Evolutionary conservation across 2,113 vertebrate genomes (phyloP), one percentile per base, ranked within the genome.

Genomic region (Theristicus caerulescens): DNA sequence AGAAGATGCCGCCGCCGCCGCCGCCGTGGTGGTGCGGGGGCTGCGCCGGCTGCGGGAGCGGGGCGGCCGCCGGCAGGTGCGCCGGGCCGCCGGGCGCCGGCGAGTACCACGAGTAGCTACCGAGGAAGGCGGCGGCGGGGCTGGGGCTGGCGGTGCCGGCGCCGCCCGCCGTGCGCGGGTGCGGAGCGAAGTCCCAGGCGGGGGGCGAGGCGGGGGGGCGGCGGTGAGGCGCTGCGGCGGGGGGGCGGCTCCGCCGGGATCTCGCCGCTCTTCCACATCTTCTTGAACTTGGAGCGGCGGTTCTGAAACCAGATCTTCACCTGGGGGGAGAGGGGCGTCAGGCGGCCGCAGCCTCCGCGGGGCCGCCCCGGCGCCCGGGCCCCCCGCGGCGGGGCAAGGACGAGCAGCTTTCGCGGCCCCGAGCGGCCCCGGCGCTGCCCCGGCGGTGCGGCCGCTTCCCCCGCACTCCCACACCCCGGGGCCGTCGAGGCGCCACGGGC

Each of bases 261-360:
- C 98, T 99, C 99, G 46, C 99, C 99, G 95, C 98, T 99, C 91
- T 99, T 99, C 99, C 99, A 99, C 98, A 99, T 98, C 97, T 99
- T 99, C 98, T 99, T 99, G 96, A 99, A 99, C 96, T 99, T 99
- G 47, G 99, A 99, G 36, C 99, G 98, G 42, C 99, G 99, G 96
- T 99, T 99, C 97, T 99, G 99, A 97, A 99, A 99, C 99, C 99
- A 99, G 95, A 99, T 99, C 97, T 99, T 99, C 78, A 99, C 98
- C 99, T 99, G 84, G 4, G 26, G 79, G 36, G 19, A 72, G 38
- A 82, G 19, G 15, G 8, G 44, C 31, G 73, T 51, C 96, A 95
- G 95, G 64, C n/a, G 54, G 66, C 31, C 42, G 59, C 74, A 26
- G 54, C 47, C 26, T 73, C 44, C 29, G 6, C 29, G 34, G 67